Evolutionary conservation across 30 jellyfish, hydroid and myxozoan genomes (phyloP), one percentile per base, ranked within the genome.

Genomic region (Mastigias papua): DNA sequence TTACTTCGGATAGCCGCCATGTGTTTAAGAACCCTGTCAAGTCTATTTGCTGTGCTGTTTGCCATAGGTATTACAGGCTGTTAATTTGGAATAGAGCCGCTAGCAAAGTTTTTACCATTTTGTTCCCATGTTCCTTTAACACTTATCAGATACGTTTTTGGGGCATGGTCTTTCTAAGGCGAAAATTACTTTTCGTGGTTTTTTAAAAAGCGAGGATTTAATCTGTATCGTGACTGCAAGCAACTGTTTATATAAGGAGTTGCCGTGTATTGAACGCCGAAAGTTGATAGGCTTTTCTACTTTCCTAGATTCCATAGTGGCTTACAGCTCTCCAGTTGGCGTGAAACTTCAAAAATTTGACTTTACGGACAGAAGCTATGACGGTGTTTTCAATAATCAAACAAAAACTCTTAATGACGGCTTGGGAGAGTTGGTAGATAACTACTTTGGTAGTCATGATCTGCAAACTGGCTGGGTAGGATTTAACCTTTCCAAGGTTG

Each of bases 381-480:
- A 88, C 37, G 97, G 97, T 0, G 23, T 2, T 21, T 35, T 1
- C 0, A 49, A 37, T 34, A 70, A 70, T 32, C 57, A 42, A 60
- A 67, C 77, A 1, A 30, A 27, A 77, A 15, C 51, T 21, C 37
- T 49, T 13, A 31, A 60, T 19, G 32, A 48, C 46, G 97, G 97
- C 20, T 66, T 88, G 9, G 97, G 97, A 50, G 66, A 54, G 11
- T 86, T 88, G 21, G 85, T 68, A 48, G 97, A 88, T 76, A 89
- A 80, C 0, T 37, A 57, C 32, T 30, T 9, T 69, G 97, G 97
- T 70, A 76, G 91, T 33, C 78, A 78, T 26, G 88, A 71, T 32
- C 51, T 80, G 37, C 30, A 73, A 60, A 84, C 74, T 20, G 97
- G 91, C 57, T 88, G 97, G 97, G 92, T 88, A 19, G 97, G 90